Evolutionary conservation across 2,888 invertebrate species (phyloP).

Genomic region (Drosophila paracracens): DNA sequence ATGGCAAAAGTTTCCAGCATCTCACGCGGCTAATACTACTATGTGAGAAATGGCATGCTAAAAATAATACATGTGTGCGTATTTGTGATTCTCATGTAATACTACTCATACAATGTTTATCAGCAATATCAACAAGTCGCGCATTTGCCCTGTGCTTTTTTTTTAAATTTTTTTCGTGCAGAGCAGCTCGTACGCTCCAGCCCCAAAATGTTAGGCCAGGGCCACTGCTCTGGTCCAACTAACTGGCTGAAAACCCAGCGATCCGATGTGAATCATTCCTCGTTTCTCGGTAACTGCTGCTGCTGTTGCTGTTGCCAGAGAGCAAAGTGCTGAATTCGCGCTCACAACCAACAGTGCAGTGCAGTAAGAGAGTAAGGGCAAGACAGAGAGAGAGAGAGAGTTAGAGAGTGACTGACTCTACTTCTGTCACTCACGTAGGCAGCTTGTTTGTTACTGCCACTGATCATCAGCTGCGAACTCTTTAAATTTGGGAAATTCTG

Average conservation of each 20-base stretch:
- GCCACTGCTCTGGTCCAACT: conserved; percentile 20
- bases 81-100: background rate
- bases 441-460: background rate
- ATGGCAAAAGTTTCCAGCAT: conserved; percentile 2
- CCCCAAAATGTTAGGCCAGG: background rate
- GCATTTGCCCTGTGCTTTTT: background rate
- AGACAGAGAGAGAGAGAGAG: background rate
- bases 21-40: background rate
- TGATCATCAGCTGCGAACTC: background rate
- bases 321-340: conserved; percentile 34
- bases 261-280: conserved; percentile 38
- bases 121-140: background rate
- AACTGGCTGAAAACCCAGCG: conserved; percentile 30
- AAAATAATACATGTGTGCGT: background rate
- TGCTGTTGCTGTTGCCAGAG: conserved; percentile 8
- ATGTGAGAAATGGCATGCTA: background rate
- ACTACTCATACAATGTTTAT: background rate
- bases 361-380: background rate
- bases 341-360: conserved; percentile 11
- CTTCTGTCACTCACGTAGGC: background rate
- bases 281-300: conserved; percentile 9
- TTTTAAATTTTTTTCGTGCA: background rate
- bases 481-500: conserved; percentile 10
- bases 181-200: background rate
- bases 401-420: background rate